A percentile compares a stretch with the other conserved stretches of the same genome.
phyloP scores from a whole-genome alignment of 2,797 vertebrate species.

The Spinus olivaceus region DNA sequence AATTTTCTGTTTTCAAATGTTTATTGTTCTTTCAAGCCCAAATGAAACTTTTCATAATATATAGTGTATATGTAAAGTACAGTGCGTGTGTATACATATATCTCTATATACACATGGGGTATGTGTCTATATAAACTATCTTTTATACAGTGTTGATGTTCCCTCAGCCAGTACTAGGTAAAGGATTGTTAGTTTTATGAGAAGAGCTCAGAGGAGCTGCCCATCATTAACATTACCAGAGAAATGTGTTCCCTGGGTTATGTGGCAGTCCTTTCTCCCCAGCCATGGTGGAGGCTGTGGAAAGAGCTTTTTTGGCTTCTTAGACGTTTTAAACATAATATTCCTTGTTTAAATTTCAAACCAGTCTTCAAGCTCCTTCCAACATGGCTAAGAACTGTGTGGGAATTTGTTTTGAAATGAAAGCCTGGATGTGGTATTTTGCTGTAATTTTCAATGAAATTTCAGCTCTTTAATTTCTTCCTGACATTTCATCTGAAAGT shows the following conservation, averaged over 20 bases:
- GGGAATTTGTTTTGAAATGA: background rate
- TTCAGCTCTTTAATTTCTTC: background rate
- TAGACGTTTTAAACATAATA: background rate
- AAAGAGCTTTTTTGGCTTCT: background rate
- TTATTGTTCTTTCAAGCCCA: background rate
- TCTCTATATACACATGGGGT: background rate
- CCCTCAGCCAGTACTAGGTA: background rate
- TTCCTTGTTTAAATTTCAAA: background rate
- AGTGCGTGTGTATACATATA: background rate
- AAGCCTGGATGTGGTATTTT: background rate
- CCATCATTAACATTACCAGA: background rate
- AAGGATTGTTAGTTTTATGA: background rate
- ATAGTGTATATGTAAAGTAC: background rate
- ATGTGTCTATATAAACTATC: background rate
- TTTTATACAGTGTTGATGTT: background rate
- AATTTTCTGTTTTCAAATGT: background rate
- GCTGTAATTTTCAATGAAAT: background rate
- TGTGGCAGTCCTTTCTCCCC: background rate
- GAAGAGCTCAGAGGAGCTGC: background rate
- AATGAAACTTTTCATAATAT: background rate
- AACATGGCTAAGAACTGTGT: background rate
- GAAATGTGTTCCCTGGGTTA: background rate
- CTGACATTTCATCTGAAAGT: background rate
- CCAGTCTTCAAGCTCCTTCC: background rate
- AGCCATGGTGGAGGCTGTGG: background rate